Evolutionary conservation across 35 echinoderm and acorn worm species (phyloP).

Genomic region (Apostichopus japonicus): DNA sequence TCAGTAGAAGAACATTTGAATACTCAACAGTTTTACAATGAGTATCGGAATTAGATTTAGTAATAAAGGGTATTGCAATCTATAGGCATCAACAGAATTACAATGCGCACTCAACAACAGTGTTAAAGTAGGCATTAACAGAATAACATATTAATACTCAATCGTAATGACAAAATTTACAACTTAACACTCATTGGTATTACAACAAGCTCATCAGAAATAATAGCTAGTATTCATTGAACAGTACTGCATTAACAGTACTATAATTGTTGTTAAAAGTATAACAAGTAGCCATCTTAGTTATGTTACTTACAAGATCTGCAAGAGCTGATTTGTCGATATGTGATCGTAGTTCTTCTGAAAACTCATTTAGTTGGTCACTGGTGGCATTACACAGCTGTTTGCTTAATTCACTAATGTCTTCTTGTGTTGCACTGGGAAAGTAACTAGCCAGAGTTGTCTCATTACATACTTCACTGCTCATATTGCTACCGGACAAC

Average conservation of each 20-base stretch:
- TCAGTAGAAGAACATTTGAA: no score
- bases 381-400: constrained; percentile 64
- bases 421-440: constrained; percentile 32
- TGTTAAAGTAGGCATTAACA: no score
- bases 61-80: neutral
- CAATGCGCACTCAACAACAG: no score
- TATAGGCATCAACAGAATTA: no score
- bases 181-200: constrained; percentile 15
- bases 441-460: constrained; percentile 61
- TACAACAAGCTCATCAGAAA: constrained; percentile 14
- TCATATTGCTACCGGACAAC: constrained; percentile 60
- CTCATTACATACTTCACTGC: constrained; percentile 68
- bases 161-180: constrained; percentile 7
- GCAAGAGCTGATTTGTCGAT: constrained; percentile 49
- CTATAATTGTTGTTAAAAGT: neutral
- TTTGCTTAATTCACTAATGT: constrained; percentile 59
- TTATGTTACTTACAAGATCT: constrained; percentile 46
- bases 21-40: no score
- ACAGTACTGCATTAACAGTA: neutral
- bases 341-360: constrained; percentile 53
- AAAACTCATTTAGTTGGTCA: constrained; percentile 67
- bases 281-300: neutral
- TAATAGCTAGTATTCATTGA: constrained; percentile 6
- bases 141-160: neutral
- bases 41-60: no score